These are phyloP conservation scores for Hydrochoerus hydrochaeris DNA, from an alignment of 2,113 vertebrate genomes.

Conservation along the genomic window DNA sequence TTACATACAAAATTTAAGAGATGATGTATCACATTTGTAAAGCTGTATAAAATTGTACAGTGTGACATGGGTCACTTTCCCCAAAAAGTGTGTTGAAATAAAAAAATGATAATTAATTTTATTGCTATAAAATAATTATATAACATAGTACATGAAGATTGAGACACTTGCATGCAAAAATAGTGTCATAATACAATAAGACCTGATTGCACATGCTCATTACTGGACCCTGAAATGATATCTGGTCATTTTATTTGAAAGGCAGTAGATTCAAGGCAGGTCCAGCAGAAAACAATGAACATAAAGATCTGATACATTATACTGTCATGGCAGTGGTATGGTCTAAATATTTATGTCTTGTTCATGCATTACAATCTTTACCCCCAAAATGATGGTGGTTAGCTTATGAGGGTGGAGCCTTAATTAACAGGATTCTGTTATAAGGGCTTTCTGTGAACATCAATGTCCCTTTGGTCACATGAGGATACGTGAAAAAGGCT, in stretches of 20 bases:
- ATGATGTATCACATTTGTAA: conserved; percentile 84
- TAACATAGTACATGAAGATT: conserved; percentile 87
- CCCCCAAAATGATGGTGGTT: background rate
- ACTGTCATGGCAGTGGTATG: conserved; percentile 83
- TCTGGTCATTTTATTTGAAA: conserved; percentile 84
- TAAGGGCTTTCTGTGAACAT: background rate
- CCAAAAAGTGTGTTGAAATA: conserved; percentile 87
- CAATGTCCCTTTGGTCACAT: background rate
- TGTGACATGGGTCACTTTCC: conserved; percentile 83
- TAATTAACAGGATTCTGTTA: background rate
- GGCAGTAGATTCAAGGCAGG: conserved; percentile 83
- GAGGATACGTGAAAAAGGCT: background rate
- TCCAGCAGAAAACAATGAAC: conserved; percentile 84
- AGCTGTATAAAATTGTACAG: conserved; percentile 83
- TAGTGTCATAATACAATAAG: conserved; percentile 86
- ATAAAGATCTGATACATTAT: conserved; percentile 80
- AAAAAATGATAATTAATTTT: conserved; percentile 87
- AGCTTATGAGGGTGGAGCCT: background rate
- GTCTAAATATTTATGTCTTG: background rate
- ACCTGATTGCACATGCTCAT: conserved; percentile 86
- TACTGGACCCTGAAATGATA: conserved; percentile 87
- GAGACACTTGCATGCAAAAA: conserved; percentile 85
- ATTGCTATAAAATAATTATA: conserved; percentile 92
- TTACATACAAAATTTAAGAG: conserved; percentile 87
- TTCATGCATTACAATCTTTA: background rate